Evolutionary conservation across 2,797 vertebrate species (phyloP).

Genomic region (Esox masquinongy): DNA sequence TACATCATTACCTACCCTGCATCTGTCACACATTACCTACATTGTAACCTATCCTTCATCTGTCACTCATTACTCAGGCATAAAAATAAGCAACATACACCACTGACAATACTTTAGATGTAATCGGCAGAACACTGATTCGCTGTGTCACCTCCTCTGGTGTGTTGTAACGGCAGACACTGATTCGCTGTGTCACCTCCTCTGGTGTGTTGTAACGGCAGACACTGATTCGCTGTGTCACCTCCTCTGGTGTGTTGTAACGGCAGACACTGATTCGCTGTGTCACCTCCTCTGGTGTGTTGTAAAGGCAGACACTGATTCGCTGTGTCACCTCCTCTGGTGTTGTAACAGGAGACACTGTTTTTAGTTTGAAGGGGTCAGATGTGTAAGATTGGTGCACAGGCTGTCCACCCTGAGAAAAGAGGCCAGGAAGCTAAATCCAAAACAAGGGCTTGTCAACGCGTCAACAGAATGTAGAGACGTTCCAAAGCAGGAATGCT

Average conservation of each 20-base stretch:
- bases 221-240: no score
- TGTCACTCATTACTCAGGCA: background rate
- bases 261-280: no score
- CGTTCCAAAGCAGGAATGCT: background rate
- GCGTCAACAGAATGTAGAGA: background rate
- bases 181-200: background rate
- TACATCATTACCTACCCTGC: no score
- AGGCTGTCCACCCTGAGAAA: no score
- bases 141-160: background rate
- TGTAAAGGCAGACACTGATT: background rate
- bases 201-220: background rate
- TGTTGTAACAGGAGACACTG: background rate
- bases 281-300: background rate
- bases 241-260: background rate
- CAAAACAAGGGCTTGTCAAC: background rate
- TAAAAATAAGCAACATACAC: background rate
- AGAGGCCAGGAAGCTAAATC: background rate
- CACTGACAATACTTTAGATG: background rate
- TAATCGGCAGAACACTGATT: background rate
- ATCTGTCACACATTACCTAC: background rate
- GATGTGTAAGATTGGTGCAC: background rate
- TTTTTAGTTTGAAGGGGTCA: background rate
- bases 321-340: background rate
- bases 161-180: background rate
- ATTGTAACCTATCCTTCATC: background rate